These are phyloP conservation scores for Uropsilus gracilis DNA, from an alignment of 2,113 vertebrate genomes.

Conservation along the genomic window DNA sequence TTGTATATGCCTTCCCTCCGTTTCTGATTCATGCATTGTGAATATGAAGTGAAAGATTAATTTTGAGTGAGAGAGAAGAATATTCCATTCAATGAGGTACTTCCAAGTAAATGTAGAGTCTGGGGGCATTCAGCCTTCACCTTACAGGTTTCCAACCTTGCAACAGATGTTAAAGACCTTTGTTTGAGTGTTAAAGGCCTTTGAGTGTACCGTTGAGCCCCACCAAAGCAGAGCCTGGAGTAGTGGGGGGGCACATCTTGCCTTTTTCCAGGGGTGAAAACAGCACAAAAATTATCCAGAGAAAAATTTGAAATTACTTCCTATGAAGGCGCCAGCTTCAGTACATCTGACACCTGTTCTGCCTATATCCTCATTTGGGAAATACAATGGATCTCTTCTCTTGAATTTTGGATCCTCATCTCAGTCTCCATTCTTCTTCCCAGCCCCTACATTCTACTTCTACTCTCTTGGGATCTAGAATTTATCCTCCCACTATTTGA, in stretches of 20 bases:
- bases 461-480: background rate
- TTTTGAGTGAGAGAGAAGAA: background rate
- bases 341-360: background rate
- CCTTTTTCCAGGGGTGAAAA: background rate
- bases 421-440: background rate
- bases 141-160: too few relatives aligned
- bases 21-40: background rate
- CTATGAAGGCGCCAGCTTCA: background rate
- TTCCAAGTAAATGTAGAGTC: background rate
- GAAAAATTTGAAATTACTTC: background rate
- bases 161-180: background rate
- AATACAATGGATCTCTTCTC: background rate
- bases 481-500: background rate
- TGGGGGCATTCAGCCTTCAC: background rate
- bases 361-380: background rate
- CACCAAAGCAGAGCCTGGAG: background rate
- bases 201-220: accelerated
- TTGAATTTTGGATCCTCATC: background rate
- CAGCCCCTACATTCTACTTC: background rate
- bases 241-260: too few relatives aligned
- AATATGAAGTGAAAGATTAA: background rate
- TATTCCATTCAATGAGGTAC: background rate
- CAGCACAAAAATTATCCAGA: background rate
- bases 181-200: background rate
- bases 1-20: background rate